Evolutionary conservation across 2,888 invertebrate genomes (phyloP).

Genomic region (Melipona beecheii): DNA sequence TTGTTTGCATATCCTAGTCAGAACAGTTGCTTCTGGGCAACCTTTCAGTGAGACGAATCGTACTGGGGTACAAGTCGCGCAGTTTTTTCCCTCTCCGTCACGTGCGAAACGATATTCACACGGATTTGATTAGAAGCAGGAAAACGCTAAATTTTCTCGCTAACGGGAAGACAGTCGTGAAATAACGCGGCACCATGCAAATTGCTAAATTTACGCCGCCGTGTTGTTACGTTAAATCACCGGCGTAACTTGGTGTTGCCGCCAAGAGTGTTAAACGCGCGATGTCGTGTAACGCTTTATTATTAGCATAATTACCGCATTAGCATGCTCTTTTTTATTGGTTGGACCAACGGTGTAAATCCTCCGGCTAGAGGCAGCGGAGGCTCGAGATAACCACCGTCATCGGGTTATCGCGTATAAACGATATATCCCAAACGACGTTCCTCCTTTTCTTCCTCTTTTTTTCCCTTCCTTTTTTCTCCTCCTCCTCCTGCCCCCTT

Average conservation of each 20-base stretch:
- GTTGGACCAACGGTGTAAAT: slow-evolving; percentile 13
- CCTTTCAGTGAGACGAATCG: too few species aligned
- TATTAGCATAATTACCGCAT: slow-evolving; percentile 52
- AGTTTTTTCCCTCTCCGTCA: not conserved
- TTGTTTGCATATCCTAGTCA: too few species aligned
- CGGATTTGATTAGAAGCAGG: slow-evolving; percentile 43
- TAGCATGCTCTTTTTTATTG: slow-evolving; percentile 41
- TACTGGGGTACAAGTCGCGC: too few species aligned
- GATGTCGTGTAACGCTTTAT: slow-evolving; percentile 50
- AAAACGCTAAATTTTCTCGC: slow-evolving; percentile 24
- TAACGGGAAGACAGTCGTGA: slow-evolving; percentile 35
- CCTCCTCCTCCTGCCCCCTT: not conserved
- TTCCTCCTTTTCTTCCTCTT: not conserved
- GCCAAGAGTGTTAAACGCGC: slow-evolving; percentile 34
- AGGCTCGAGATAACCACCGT: slow-evolving; percentile 21
- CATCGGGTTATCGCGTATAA: slow-evolving; percentile 18
- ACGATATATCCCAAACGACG: not conserved
- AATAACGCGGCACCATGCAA: slow-evolving; percentile 53
- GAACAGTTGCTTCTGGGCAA: too few species aligned
- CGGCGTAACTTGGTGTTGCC: not conserved
- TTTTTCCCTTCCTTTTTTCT: not conserved
- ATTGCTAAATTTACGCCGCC: slow-evolving; percentile 53
- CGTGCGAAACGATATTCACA: slow-evolving; percentile 28
- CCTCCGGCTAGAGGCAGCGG: not conserved
- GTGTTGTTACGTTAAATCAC: slow-evolving; percentile 51